Evolutionary conservation across 2,797 vertebrate genomes (phyloP).

Genomic region (Novumbra hubbsi): DNA sequence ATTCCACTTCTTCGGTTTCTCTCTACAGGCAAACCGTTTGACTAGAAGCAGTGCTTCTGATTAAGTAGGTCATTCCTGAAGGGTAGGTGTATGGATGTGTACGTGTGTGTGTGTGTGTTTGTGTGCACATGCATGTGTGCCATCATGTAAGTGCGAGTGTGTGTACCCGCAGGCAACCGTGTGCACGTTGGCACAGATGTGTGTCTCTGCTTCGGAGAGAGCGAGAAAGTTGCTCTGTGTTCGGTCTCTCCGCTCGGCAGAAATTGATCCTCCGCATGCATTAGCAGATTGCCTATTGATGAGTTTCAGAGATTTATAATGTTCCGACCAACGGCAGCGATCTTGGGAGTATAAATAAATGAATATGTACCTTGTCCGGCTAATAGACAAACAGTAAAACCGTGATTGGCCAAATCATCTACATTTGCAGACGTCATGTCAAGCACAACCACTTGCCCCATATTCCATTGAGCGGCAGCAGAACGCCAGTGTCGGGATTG

Average conservation of each 20-base stretch:
- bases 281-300: slow-evolving; percentile 85
- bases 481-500: slow-evolving; percentile 17
- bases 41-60: slow-evolving; percentile 35
- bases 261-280: slow-evolving; percentile 76
- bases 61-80: slow-evolving; percentile 32
- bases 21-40: slow-evolving; percentile 19
- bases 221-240: slow-evolving; percentile 51
- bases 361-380: slow-evolving; percentile 58
- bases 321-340: slow-evolving; percentile 69
- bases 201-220: slow-evolving; percentile 13
- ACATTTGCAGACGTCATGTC: slow-evolving; percentile 68
- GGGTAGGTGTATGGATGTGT: slow-evolving; percentile 23
- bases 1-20: slow-evolving; percentile 5
- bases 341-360: slow-evolving; percentile 76
- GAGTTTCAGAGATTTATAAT: slow-evolving; percentile 74
- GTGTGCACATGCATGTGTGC: slow-evolving; percentile 47
- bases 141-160: slow-evolving; percentile 26
- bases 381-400: slow-evolving; percentile 63
- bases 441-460: slow-evolving; percentile 40
- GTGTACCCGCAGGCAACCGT: neutral
- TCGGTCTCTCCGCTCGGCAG: slow-evolving; percentile 62
- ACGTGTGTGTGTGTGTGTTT: slow-evolving; percentile 37
- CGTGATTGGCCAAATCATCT: slow-evolving; percentile 74
- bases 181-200: slow-evolving; percentile 9
- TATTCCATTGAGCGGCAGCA: slow-evolving; percentile 36